Evolutionary conservation across 2,113 vertebrate genomes (phyloP), one percentile per base, ranked within the genome.

Genomic region (Bombycilla garrulus): DNA sequence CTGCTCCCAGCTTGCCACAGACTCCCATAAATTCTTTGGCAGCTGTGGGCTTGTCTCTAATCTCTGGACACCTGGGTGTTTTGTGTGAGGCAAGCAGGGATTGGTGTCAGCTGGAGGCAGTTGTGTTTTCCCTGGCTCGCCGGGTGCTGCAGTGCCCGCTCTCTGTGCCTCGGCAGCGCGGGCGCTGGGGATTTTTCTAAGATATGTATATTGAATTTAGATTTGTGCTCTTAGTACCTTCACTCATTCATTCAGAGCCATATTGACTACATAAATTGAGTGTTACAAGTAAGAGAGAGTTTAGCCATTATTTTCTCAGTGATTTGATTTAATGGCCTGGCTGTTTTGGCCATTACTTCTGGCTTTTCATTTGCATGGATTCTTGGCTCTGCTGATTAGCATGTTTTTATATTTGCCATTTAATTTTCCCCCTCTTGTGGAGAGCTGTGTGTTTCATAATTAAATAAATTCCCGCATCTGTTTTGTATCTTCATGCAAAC

Each of bases 191-290:
- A 76, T 70, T 86, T 86, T 94, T 91, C 93, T 92, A 95, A 96
- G 93, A 94, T 97, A 91, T 96, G 90, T 94, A 94, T 91, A 80
- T 82, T 97, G 96, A 97, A 97, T 98, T 95, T 95, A 97, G 95
- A 97, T 97, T 96, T 97, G 96, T 97, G 96, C 89, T 97, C 92
- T 95, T 95, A 97, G 96, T 91, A 95, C 91, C 95, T 97, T 88
- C 83, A 45, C 93, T 97, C 97, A 97, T 97, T 97, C 97, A 98
- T 96, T 97, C 94, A 93, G 87, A 95, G 96, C 95, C 54, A 54
- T 96, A 97, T 97, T 69, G 96, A 98, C 97, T 97, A 83, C 92
- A 97, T 97, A 97, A 98, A 97, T 97, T 97, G 97, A 98, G 97
- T 97, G 95, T 91, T 98, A 97, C 97, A 98, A 96, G 97, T 95